phyloP scores from a whole-genome alignment of 2,888 invertebrate species.

The Synanthedon formicaeformis region DNA sequence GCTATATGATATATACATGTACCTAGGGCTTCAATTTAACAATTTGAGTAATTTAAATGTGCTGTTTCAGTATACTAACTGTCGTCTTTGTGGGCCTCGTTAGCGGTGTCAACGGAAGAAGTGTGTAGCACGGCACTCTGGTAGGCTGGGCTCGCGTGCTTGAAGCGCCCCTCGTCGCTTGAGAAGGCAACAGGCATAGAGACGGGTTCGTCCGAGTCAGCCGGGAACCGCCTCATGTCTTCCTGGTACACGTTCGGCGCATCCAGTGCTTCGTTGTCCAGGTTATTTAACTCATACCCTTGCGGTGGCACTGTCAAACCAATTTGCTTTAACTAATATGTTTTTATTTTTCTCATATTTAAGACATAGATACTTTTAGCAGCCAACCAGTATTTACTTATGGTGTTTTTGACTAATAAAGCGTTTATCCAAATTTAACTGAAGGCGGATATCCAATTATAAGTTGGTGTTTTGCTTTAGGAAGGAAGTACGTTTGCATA shows the following conservation, averaged over 20 bases:
- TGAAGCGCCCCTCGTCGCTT: constrained; percentile 69
- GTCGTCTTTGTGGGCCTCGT: constrained; percentile 55
- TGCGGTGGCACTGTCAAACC: constrained; percentile 68
- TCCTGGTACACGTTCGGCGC: constrained; percentile 71
- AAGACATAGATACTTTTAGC: too few species aligned
- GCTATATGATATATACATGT: too few species aligned
- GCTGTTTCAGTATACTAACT: constrained; percentile 22
- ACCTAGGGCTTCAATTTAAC: neutral
- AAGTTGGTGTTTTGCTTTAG: too few species aligned
- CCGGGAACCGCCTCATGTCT: constrained; percentile 44
- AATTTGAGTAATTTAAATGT: neutral
- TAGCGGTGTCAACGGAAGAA: constrained; percentile 43
- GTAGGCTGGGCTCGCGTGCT: constrained; percentile 79
- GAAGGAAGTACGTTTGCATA: too few species aligned
- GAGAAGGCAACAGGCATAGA: constrained; percentile 55
- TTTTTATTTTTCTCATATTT: too few species aligned
- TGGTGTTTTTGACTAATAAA: too few species aligned
- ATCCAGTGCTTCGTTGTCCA: constrained; percentile 74
- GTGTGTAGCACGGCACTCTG: constrained; percentile 79
- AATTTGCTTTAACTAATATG: neutral
- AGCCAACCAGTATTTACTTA: too few species aligned
- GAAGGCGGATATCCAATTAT: too few species aligned
- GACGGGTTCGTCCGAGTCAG: constrained; percentile 55
- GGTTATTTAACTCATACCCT: constrained; percentile 75
- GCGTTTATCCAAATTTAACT: too few species aligned